Percentiles rank a stretch among this genome's conserved stretches.
phyloP scores from a whole-genome alignment of 2,888 invertebrate genomes.

The Pseudococcus jackbeardsleyi region DNA sequence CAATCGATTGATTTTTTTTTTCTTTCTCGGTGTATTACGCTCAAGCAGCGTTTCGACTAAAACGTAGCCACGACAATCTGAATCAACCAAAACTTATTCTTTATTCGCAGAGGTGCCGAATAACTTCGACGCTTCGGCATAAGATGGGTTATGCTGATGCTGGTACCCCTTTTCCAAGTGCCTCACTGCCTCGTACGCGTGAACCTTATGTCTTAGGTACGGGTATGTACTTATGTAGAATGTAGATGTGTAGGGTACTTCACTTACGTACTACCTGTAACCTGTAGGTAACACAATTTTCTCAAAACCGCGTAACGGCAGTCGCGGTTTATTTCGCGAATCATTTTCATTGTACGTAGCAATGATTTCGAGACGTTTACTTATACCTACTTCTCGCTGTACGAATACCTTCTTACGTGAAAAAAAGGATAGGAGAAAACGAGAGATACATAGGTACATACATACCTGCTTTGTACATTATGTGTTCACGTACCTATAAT shows the following conservation, averaged over 20 bases:
- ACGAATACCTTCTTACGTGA: no score
- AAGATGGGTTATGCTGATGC: constrained; percentile 10
- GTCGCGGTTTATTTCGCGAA: neutral
- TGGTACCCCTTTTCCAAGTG: neutral
- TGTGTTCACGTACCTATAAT: no score
- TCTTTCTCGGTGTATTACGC: no score
- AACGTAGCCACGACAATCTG: neutral
- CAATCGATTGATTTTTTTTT: no score
- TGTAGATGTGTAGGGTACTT: no score
- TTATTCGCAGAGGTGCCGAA: neutral
- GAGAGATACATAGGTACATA: neutral
- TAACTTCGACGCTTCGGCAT: neutral
- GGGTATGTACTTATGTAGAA: no score
- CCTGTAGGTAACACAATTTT: neutral
- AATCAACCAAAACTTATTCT: neutral
- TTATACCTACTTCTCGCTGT: no score
- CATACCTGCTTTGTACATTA: no score
- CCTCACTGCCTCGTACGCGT: neutral
- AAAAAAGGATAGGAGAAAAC: neutral
- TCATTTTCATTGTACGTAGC: no score
- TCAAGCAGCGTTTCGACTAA: no score
- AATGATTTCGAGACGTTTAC: neutral
- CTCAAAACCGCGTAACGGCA: neutral
- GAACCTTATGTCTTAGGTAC: no score
- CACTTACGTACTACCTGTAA: no score